These are phyloP conservation scores for Zalophus californianus DNA, from an alignment of 2,797 vertebrate genomes.

Conservation along the genomic window DNA sequence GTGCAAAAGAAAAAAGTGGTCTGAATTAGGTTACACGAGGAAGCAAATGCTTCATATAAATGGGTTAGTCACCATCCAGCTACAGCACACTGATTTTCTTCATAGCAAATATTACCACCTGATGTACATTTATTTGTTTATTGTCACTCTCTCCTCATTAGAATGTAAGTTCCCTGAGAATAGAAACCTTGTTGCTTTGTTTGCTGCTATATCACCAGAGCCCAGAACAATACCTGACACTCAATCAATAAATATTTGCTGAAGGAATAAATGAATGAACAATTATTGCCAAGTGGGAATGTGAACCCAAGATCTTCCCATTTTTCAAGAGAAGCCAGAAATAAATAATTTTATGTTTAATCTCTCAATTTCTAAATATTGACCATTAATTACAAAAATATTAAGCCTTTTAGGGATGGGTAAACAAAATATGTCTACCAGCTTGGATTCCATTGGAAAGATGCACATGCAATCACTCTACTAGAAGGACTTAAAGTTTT, in stretches of 20 bases:
- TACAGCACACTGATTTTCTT: neutral
- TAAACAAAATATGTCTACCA: neutral
- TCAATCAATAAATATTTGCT: neutral
- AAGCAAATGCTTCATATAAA: neutral
- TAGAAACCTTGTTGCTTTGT: neutral
- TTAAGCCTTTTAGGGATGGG: neutral
- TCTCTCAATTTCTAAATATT: conserved; percentile 49
- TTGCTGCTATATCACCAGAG: neutral
- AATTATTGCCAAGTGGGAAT: conserved; percentile 24
- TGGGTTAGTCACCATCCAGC: neutral
- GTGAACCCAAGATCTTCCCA: neutral
- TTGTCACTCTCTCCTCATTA: neutral
- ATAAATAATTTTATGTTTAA: conserved; percentile 7
- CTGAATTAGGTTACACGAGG: neutral
- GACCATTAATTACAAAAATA: conserved; percentile 24
- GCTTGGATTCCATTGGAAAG: neutral
- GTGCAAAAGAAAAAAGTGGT: neutral
- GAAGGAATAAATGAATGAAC: conserved; percentile 18
- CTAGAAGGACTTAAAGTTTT: neutral
- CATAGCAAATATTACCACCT: neutral
- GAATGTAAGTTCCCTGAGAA: neutral
- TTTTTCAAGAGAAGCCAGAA: conserved; percentile 55
- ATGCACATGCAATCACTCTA: neutral
- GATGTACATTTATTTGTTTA: neutral
- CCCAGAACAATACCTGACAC: neutral